These are phyloP conservation scores for Caenorhabditis sulstoni DNA, from an alignment of 2,888 invertebrate genomes.

Conservation along the genomic window DNA sequence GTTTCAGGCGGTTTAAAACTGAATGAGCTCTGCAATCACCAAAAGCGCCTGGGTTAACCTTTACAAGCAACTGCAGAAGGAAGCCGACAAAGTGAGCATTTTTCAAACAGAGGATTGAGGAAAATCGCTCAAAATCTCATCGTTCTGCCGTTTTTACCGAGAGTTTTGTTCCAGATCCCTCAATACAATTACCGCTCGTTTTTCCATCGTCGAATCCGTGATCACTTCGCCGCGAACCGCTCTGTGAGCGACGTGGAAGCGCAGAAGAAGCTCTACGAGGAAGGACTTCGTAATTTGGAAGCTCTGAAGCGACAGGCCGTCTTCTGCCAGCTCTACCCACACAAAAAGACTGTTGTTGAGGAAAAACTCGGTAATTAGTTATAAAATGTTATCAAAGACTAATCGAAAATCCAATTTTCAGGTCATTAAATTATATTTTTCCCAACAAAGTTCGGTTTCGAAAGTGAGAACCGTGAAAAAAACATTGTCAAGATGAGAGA, in stretches of 20 bases:
- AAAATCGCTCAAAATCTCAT: background rate
- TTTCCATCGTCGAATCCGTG: constrained; percentile 78
- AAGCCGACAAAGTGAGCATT: constrained; percentile 73
- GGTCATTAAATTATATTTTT: constrained; percentile 18
- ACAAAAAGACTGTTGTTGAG: constrained; percentile 76
- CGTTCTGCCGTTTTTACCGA: too few species aligned
- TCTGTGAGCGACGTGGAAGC: constrained; percentile 66
- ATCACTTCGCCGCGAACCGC: constrained; percentile 76
- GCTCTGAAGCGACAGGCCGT: constrained; percentile 69
- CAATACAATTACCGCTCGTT: constrained; percentile 79
- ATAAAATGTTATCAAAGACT: constrained; percentile 4
- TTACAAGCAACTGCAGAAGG: constrained; percentile 77
- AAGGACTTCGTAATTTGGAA: constrained; percentile 64
- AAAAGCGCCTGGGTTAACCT: constrained; percentile 72
- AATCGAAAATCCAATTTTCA: constrained; percentile 23
- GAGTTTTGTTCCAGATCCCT: constrained; percentile 72
- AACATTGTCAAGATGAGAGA: constrained; percentile 81
- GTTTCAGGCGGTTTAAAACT: constrained; percentile 17
- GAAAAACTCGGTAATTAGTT: constrained; percentile 49
- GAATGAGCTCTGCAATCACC: constrained; percentile 66
- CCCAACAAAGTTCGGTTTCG: background rate
- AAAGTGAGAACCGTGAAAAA: background rate
- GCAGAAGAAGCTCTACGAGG: constrained; percentile 70
- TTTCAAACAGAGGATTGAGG: too few species aligned
- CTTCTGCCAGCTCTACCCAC: constrained; percentile 70